Evolutionary conservation across 2,888 invertebrate genomes (phyloP), one percentile per base, ranked within the genome.

Genomic region (Phlogophora meticulosa): DNA sequence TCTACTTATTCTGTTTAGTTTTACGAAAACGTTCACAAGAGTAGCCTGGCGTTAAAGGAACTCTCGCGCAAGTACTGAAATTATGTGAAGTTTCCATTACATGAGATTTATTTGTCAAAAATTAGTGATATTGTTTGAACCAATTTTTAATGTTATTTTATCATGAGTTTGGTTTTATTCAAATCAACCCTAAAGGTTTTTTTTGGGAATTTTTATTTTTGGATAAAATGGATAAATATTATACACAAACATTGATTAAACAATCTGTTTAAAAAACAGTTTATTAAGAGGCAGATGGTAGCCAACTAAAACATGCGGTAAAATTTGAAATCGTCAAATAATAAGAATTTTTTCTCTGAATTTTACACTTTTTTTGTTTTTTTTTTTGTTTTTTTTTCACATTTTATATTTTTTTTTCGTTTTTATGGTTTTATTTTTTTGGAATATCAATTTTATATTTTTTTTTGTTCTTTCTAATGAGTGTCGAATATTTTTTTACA

Each of bases 401-500:
- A 57, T 84, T 83, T 86, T 84, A 66, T 72, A 45, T 75, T 85
- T 71, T 86, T 87, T 86, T 85, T 82, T 82, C 74, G 61, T 76
- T 84, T 85, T 85, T 84, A 64, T 86, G 34, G 32, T 84, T 85
- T 80, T 80, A 72, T 81, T 87, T 89, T 88, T 91, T 88, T 85
- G 79, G 73, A 72, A 80, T 82, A 85, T 84, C 84, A 78, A 74
- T 84, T 88, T 92, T 88, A 86, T 87, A 80, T 85, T 75, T 85
- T 83, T 87, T 85, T 84, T 83, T 79, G 84, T 84, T 90, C 83
- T 87, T 86, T 76, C 61, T 68, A 65, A 57, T 85, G 85, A 82
- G 86, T 88, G 86, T 88, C 86, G 86, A 83, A 49, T 13, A n/a
- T 74, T 82, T 90, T 89, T 88, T 90, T 88, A 88, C 83, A 88